A percentile compares a stretch with the other conserved stretches of the same genome.
These are phyloP conservation scores for Zosterops pallidus DNA, from an alignment of 2,113 vertebrate genomes.

Conservation along the genomic window DNA sequence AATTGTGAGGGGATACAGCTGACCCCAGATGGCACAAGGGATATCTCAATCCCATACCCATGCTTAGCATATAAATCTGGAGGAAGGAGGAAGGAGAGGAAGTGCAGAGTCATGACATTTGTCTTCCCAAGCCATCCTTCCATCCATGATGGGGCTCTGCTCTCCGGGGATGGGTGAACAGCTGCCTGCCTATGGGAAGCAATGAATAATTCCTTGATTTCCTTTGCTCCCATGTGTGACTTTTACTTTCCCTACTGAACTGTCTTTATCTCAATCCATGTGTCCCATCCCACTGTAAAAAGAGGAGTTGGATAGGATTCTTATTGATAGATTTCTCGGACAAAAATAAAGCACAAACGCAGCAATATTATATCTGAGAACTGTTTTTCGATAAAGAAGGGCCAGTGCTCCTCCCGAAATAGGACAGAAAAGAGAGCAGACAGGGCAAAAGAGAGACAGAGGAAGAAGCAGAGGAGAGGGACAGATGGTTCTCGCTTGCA, in stretches of 20 bases:
- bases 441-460: background rate
- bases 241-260: no score
- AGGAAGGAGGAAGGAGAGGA: background rate
- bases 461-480: background rate
- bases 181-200: background rate
- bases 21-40: background rate
- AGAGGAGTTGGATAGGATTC: background rate
- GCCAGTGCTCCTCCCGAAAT: background rate
- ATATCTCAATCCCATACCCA: no score
- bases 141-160: accelerated
- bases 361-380: background rate
- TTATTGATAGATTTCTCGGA: background rate
- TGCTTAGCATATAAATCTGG: background rate
- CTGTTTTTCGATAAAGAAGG: no score
- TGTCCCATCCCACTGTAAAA: background rate
- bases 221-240: no score
- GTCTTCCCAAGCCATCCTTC: background rate
- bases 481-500: background rate
- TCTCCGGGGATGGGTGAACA: background rate
- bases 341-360: background rate
- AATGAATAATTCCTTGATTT: background rate
- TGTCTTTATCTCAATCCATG: no score
- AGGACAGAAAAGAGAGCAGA: no score
- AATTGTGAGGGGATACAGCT: background rate
- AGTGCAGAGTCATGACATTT: background rate